Evolutionary conservation across 2,888 invertebrate genomes (phyloP), one percentile per base, ranked within the genome.

Genomic region (Gymnoscelis rufifasciata): DNA sequence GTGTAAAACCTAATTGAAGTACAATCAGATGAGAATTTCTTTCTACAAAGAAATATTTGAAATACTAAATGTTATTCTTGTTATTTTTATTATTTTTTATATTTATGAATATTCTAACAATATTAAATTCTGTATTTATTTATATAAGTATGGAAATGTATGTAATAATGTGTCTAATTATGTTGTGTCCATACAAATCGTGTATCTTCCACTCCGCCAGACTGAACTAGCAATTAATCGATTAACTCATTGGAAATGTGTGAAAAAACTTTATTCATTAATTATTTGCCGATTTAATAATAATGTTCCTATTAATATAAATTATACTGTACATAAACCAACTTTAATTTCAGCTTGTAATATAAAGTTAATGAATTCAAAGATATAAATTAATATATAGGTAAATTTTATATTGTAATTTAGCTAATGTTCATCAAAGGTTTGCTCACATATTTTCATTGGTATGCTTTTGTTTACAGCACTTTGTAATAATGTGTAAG

Each of bases 201-300:
- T 19, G 33, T 46, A 41, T 65, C 69, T 76, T 75, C 74, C 75
- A 64, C 65, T 66, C 61, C 56, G 60, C 52, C 75, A 71, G 78
- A 79, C 79, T 80, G 78, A 78, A 58, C 64, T 73, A 74, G 57
- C 29, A 52, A 44, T 57, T 57, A 58, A 35, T 27, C 12, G 11
- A 47, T 45, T 48, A 48, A 37, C 33, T 40, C 33, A 47, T 53
- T 54, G 51, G 60, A 59, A 64, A 66, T 72, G 65, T 71, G 67
- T 71, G 69, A 66, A 24, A 30, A 42, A 45, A 33, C 8, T 29
- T 36, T 51, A 36, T 28, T 12, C 7, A 15, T 12, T 7, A 2
- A 15, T 41, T 19, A 33, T 43, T 52, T 54, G 48, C 46, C 6
- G 33, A 38, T 24, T 15, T 40, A 57, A 45, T 47, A 50, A 42